Percentiles rank a stretch among this genome's conserved stretches.
Conservation (phyloP, 2,797 vertebrate genomes). For the Okamejei kenojei region DNA sequence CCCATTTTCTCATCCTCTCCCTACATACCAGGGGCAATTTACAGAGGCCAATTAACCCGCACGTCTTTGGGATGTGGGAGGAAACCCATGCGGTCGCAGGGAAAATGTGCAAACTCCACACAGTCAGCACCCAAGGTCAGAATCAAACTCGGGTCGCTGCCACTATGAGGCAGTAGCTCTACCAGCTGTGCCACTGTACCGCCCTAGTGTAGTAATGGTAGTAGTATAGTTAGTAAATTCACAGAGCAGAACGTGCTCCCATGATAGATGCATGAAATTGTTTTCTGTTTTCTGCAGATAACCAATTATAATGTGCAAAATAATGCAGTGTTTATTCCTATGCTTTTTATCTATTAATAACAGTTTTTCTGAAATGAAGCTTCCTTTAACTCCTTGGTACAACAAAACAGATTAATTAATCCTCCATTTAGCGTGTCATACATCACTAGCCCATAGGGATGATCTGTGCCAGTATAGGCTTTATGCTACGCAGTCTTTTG, state of each 20-base stretch:
- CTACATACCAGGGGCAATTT: no score
- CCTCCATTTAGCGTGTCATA: slow-evolving; percentile 43
- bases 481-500: slow-evolving; percentile 43
- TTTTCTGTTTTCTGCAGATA: slow-evolving; percentile 41
- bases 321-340: slow-evolving; percentile 62
- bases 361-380: slow-evolving; percentile 44
- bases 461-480: slow-evolving; percentile 41
- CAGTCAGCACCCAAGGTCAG: no score
- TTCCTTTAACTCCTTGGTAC: slow-evolving; percentile 51
- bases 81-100: no score
- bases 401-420: slow-evolving; percentile 51
- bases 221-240: slow-evolving; percentile 42
- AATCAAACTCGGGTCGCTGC: no score
- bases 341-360: slow-evolving; percentile 48
- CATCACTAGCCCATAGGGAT: slow-evolving; percentile 41
- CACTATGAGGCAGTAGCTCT: no score
- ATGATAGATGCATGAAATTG: slow-evolving; percentile 56
- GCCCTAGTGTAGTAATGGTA: no score
- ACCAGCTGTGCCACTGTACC: no score
- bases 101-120: no score
- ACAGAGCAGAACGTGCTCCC: not conserved
- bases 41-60: no score
- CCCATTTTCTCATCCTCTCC: no score
- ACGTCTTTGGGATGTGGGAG: no score
- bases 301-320: slow-evolving; percentile 55